Evolutionary conservation across 2,113 vertebrate species (phyloP).

Genomic region (Laticauda colubrina): DNA sequence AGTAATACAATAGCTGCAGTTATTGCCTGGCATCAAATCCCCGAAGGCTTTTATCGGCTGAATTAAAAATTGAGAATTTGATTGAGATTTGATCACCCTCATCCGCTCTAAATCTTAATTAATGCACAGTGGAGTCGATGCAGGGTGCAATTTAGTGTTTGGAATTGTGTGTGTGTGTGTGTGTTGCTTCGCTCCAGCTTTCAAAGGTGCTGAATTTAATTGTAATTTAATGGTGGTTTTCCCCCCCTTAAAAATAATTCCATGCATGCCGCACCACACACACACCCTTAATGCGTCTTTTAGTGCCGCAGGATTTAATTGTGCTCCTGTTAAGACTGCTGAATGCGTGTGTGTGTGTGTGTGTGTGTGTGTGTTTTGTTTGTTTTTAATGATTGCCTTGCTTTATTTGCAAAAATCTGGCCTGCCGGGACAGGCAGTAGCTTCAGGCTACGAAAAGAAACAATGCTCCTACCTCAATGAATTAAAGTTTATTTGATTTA

Average conservation of each 20-base stretch:
- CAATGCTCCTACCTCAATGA: neutral
- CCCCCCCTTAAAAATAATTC: neutral
- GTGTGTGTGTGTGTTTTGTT: neutral
- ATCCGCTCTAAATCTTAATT: neutral
- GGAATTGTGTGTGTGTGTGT: neutral
- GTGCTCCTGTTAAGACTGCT: neutral
- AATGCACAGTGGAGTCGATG: neutral
- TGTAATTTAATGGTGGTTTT: neutral
- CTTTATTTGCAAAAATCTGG: neutral
- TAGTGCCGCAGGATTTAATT: neutral
- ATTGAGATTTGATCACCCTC: neutral
- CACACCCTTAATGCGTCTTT: neutral
- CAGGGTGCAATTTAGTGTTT: neutral
- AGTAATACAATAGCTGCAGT: neutral
- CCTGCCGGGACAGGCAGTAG: neutral
- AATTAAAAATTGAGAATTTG: neutral
- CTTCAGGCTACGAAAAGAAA: neutral
- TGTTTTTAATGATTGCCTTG: neutral
- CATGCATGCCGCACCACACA: neutral
- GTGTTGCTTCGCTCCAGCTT: neutral
- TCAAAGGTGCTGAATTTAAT: neutral
- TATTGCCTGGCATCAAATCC: neutral
- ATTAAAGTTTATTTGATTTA: neutral
- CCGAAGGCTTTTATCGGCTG: fast-evolving
- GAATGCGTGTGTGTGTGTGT: neutral